Percentiles rank a stretch among this genome's conserved stretches.
Conservation (phyloP, 2,888 invertebrate species). For the Balanococcus diminutus region DNA sequence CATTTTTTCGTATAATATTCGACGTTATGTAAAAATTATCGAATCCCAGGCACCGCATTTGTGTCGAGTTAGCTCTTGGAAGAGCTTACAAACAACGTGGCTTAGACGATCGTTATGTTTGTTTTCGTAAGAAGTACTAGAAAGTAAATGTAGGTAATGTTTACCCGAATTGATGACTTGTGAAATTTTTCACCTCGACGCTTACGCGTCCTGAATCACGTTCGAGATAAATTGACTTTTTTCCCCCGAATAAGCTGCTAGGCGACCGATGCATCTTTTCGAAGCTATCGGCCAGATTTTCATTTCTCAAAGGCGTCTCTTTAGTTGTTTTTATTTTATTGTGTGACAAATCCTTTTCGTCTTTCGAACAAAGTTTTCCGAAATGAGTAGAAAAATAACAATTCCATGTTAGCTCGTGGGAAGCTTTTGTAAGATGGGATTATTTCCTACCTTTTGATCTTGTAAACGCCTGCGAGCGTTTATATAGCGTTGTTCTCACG, state of each 20-base stretch:
- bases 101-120: neutral
- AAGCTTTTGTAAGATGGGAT: neutral
- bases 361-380: neutral
- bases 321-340: neutral
- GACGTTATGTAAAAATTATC: neutral
- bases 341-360: neutral
- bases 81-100: too few relatives aligned
- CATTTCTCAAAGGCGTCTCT: slow-evolving; percentile 4
- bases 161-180: slow-evolving; percentile 37
- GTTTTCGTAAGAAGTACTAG: neutral
- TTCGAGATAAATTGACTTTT: neutral
- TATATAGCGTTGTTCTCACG: neutral
- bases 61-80: too few relatives aligned
- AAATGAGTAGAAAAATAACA: neutral
- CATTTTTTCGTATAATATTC: neutral
- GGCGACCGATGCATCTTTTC: neutral
- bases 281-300: neutral
- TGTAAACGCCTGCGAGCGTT: neutral
- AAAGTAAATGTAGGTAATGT: neutral
- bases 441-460: slow-evolving; percentile 17
- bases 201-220: neutral
- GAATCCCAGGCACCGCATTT: too few relatives aligned
- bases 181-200: slow-evolving; percentile 30
- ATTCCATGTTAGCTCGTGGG: neutral
- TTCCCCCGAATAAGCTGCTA: neutral